Evolutionary conservation across 2,797 vertebrate species (phyloP).

Genomic region (Naso thynnoides): DNA sequence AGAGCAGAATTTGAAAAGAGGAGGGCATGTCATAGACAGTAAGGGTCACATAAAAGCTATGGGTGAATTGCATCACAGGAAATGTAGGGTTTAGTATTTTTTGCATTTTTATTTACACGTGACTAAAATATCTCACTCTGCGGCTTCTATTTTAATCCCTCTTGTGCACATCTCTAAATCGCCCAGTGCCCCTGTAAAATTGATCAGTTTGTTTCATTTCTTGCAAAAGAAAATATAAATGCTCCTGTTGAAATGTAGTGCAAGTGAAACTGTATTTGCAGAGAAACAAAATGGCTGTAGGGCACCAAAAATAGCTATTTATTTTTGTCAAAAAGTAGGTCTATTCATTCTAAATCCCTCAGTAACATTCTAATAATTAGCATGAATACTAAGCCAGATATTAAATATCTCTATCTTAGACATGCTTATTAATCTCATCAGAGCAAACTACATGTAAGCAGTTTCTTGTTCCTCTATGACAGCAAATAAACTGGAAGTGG

Average conservation of each 20-base stretch:
- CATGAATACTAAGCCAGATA: neutral
- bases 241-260: conserved; percentile 8
- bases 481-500: conserved; percentile 18
- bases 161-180: neutral
- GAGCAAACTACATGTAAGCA: conserved; percentile 19
- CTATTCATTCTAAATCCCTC: neutral
- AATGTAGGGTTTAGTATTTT: conserved; percentile 2
- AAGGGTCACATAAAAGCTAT: neutral
- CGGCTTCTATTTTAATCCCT: conserved; percentile 13
- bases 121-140: neutral
- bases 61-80: conserved; percentile 16
- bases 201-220: conserved; percentile 2
- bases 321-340: neutral
- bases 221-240: conserved; percentile 11
- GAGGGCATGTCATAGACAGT: neutral
- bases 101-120: neutral
- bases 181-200: neutral
- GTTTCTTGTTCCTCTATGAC: conserved; percentile 15
- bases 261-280: no score
- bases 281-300: neutral
- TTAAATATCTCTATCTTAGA: neutral
- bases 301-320: neutral
- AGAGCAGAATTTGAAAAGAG: neutral
- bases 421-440: conserved; percentile 13
- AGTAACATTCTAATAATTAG: neutral